These are phyloP conservation scores for Beris morrisii DNA, from an alignment of 2,888 invertebrate genomes.

Conservation along the genomic window DNA sequence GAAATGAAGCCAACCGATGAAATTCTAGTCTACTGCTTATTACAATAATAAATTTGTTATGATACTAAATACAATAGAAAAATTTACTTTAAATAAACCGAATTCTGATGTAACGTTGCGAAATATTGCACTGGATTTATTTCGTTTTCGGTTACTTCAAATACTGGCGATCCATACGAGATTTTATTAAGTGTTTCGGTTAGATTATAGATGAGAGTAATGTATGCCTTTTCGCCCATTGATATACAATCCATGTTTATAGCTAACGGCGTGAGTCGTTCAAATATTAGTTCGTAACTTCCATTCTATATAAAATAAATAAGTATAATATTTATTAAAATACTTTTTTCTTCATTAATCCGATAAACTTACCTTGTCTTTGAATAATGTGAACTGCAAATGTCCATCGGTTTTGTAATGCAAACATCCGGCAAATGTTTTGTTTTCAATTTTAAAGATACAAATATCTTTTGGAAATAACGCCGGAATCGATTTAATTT, in stretches of 20 bases:
- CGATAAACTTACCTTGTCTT: conserved; percentile 43
- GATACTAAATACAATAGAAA: conserved; percentile 41
- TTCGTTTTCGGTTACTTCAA: conserved; percentile 45
- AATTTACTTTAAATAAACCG: conserved; percentile 35
- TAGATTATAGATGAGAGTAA: conserved; percentile 51
- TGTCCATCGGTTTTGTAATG: conserved; percentile 47
- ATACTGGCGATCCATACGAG: conserved; percentile 50
- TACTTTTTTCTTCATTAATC: not conserved
- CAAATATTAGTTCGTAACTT: conserved; percentile 43
- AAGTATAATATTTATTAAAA: not conserved
- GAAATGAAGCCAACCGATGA: no score
- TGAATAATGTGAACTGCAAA: conserved; percentile 47
- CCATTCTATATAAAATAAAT: conserved; percentile 41
- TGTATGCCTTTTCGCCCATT: conserved; percentile 48
- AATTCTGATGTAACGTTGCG: conserved; percentile 41
- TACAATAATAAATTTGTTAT: not conserved
- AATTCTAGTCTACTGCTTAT: no score
- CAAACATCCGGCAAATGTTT: conserved; percentile 54
- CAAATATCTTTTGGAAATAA: conserved; percentile 57
- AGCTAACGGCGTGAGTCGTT: conserved; percentile 46
- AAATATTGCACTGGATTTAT: conserved; percentile 51
- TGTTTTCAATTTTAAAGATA: conserved; percentile 51
- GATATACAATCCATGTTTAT: conserved; percentile 51
- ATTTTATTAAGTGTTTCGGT: conserved; percentile 45
- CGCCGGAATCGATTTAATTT: conserved; percentile 53